These are phyloP conservation scores for Achroia grisella DNA, from an alignment of 1,140 invertebrate species.

Conservation along the genomic window DNA sequence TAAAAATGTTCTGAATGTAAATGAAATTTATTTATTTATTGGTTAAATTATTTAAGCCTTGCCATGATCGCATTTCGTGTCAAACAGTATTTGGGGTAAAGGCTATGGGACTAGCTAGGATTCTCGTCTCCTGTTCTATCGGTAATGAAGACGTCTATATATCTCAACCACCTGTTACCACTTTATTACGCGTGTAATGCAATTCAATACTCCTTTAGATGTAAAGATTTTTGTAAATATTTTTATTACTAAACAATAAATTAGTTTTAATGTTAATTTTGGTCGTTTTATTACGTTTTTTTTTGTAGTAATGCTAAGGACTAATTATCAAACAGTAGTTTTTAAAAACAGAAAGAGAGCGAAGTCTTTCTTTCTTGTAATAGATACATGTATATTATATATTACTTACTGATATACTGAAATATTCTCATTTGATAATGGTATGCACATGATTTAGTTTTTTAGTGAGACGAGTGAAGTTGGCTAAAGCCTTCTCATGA, in stretches of 20 bases:
- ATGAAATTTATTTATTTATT: slow-evolving; percentile 59
- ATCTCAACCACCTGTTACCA: slow-evolving; percentile 42
- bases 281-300: slow-evolving; percentile 24
- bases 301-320: neutral
- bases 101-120: slow-evolving; percentile 16
- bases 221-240: slow-evolving; percentile 66
- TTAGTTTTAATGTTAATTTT: slow-evolving; percentile 36
- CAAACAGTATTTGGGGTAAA: neutral
- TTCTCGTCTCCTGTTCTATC: no score
- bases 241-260: slow-evolving; percentile 53
- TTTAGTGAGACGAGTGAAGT: slow-evolving; percentile 55
- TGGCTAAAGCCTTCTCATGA: slow-evolving; percentile 49
- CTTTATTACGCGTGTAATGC: slow-evolving; percentile 40
- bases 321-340: no score
- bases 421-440: slow-evolving; percentile 25
- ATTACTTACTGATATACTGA: no score
- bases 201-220: slow-evolving; percentile 67
- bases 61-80: slow-evolving; percentile 66
- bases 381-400: no score
- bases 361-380: no score
- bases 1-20: slow-evolving; percentile 26
- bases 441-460: slow-evolving; percentile 49
- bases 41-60: slow-evolving; percentile 52
- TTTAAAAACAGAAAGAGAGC: no score
- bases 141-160: neutral